phyloP scores from a whole-genome alignment of 2,797 vertebrate species.

The Amphiprion clarkii region DNA sequence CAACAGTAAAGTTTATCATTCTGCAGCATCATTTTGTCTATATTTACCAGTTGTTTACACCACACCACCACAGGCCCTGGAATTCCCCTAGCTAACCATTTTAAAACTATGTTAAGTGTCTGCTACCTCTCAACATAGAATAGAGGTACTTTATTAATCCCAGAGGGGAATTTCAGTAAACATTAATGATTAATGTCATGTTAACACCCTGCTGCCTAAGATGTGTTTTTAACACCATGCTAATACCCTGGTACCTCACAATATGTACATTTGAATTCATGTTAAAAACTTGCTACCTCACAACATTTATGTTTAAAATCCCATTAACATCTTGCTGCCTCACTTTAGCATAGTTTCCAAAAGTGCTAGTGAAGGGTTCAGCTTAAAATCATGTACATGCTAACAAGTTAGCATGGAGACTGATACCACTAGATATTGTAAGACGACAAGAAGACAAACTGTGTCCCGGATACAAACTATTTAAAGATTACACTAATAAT shows the following conservation, averaged over 20 bases:
- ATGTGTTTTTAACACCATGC: no score
- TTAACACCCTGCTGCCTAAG: not conserved
- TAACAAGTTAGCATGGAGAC: not conserved
- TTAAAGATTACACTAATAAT: conserved; percentile 26
- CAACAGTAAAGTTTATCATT: not conserved
- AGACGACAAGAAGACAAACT: not conserved
- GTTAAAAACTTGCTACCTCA: not conserved
- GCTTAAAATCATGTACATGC: not conserved
- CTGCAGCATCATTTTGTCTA: not conserved
- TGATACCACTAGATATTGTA: not conserved
- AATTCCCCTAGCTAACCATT: no score
- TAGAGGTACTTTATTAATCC: no score
- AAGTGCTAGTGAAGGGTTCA: not conserved
- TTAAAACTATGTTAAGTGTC: no score
- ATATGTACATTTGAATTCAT: not conserved
- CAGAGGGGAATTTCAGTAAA: no score
- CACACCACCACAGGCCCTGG: no score
- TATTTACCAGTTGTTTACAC: no score
- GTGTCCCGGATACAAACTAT: conserved; percentile 35
- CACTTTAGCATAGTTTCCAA: not conserved
- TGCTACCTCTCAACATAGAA: not conserved
- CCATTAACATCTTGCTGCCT: not conserved
- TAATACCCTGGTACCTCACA: not conserved
- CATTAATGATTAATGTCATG: not conserved
- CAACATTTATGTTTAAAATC: not conserved